Evolutionary conservation across 2,888 invertebrate genomes (phyloP).

Genomic region (Tetragonisca angustula): DNA sequence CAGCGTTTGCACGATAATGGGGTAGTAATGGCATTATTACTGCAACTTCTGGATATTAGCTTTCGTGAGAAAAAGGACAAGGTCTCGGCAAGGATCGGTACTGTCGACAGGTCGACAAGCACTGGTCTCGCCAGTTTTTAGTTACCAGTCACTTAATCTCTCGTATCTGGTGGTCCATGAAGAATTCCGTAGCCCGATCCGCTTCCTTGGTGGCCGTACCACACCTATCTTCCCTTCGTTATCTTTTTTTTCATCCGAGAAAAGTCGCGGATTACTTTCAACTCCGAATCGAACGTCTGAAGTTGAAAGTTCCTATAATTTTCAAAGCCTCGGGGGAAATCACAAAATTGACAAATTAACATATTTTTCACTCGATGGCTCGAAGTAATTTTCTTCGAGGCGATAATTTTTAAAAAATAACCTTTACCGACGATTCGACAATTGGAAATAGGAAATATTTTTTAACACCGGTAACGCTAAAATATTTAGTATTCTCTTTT

Average conservation of each 20-base stretch:
- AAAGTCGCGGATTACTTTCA: not conserved
- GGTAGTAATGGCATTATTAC: not conserved
- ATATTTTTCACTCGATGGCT: no score
- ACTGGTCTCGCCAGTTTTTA: conserved; percentile 78
- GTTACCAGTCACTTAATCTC: conserved; percentile 77
- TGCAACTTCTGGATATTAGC: conserved; percentile 1
- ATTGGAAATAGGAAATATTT: no score
- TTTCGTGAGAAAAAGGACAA: conserved; percentile 35
- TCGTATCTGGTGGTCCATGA: conserved; percentile 75
- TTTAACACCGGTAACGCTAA: no score
- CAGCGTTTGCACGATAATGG: not conserved
- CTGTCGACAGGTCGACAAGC: conserved; percentile 57
- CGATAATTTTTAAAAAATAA: no score
- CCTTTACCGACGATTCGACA: no score
- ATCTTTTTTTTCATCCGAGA: not conserved
- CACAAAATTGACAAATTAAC: no score
- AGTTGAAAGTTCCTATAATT: no score
- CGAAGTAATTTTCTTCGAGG: no score
- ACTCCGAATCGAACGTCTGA: not conserved
- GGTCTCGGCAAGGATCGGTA: conserved; percentile 8
- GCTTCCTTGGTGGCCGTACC: conserved; percentile 70
- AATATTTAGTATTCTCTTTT: no score
- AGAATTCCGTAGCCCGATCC: conserved; percentile 49
- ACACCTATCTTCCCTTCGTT: conserved; percentile 20
- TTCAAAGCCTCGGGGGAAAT: no score